Conservation (phyloP, 2,888 invertebrate genomes). For the Malthinus seriepunctatus region DNA sequence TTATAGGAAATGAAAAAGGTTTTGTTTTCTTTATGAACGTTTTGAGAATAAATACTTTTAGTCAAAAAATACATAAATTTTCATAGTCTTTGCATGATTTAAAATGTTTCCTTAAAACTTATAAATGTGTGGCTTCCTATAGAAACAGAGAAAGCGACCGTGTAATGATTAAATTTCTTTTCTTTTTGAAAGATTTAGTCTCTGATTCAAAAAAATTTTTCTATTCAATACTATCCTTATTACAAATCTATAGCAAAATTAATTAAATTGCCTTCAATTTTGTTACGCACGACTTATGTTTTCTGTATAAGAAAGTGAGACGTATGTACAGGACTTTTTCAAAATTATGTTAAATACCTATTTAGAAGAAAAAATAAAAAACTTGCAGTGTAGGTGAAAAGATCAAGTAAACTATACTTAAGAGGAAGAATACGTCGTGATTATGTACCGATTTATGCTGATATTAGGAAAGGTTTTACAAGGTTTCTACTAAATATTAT, state of each 20-base stretch:
- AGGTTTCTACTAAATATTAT: no score
- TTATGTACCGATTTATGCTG: no score
- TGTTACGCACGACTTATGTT: no score
- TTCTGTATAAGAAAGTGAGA: no score
- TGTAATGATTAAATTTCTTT: conserved; percentile 19
- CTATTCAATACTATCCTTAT: conserved; percentile 14
- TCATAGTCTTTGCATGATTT: conserved; percentile 16
- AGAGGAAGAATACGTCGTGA: no score
- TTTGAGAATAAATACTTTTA: conserved; percentile 2
- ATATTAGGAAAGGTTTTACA: no score
- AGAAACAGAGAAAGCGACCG: conserved; percentile 16
- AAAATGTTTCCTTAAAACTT: conserved; percentile 16
- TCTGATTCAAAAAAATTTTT: conserved; percentile 8
- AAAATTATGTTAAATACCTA: no score
- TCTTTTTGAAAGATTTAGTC: conserved; percentile 8
- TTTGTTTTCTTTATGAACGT: conserved; percentile 5
- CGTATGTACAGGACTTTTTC: no score
- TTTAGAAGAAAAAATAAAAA: no score
- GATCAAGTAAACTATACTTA: no score
- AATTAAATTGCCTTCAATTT: conserved; percentile 5
- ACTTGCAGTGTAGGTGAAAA: no score
- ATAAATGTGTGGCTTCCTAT: conserved; percentile 19
- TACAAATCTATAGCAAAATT: conserved; percentile 10
- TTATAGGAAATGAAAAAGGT: conserved; percentile 6
- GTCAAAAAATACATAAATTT: conserved; percentile 12